Conservation (phyloP, 2,797 vertebrate genomes). For the Morelia viridis region DNA sequence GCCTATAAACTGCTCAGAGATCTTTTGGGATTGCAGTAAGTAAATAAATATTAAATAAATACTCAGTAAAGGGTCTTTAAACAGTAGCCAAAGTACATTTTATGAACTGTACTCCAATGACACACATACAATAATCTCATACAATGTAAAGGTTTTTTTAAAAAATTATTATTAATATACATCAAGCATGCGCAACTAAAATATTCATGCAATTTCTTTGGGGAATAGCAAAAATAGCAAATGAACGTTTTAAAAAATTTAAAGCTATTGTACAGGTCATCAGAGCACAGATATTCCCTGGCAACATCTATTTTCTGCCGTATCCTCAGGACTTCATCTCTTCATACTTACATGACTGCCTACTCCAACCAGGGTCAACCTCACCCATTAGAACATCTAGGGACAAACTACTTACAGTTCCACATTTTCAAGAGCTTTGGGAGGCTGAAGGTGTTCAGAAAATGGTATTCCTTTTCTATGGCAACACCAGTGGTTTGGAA, state of each 20-base stretch:
- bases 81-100: neutral
- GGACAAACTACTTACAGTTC: neutral
- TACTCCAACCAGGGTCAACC: neutral
- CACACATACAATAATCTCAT: neutral
- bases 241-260: neutral
- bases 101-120: neutral
- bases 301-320: neutral
- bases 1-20: neutral
- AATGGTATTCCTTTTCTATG: neutral
- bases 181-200: neutral
- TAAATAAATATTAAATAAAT: neutral
- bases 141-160: neutral
- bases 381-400: neutral
- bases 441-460: neutral
- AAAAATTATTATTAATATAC: neutral
- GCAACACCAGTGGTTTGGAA: neutral
- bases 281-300: neutral
- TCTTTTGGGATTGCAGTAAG: neutral
- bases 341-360: neutral
- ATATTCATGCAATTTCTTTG: neutral
- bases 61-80: neutral
- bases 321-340: neutral
- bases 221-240: neutral
- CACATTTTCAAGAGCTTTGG: neutral
- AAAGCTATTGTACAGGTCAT: neutral